Evolutionary conservation across 35 echinoderm and acorn worm species (phyloP).

Genomic region (Lytechinus variegatus): DNA sequence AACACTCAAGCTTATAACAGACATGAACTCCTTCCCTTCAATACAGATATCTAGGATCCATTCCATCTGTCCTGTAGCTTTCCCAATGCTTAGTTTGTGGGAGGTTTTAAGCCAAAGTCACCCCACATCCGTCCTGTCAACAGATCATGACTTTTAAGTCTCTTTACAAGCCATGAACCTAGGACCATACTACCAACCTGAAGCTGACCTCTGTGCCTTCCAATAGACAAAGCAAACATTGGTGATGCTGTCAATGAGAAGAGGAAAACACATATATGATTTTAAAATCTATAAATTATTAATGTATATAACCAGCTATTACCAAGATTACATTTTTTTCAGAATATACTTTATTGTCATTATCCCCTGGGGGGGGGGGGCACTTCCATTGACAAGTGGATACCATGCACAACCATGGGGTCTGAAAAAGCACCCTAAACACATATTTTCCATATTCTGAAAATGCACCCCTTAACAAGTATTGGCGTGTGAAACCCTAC

Average conservation of each 20-base stretch:
- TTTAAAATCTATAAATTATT: not conserved
- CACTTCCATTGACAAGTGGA: no score
- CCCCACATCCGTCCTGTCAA: not conserved
- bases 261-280: not conserved
- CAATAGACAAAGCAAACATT: constrained; percentile 6
- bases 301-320: not conserved
- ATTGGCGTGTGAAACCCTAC: no score
- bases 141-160: constrained; percentile 18
- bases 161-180: not conserved
- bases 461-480: no score
- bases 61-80: not conserved
- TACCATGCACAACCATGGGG: no score
- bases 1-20: no score
- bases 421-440: no score
- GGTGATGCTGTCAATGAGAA: not conserved
- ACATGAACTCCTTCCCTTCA: no score
- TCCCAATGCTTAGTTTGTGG: not conserved
- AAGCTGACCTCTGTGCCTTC: not conserved
- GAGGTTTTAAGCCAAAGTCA: constrained; percentile 17
- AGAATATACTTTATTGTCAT: no score
- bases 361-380: no score
- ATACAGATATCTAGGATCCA: no score
- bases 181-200: not conserved
- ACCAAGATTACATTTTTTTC: no score
- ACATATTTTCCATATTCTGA: no score